Base-by-base conservation (phyloP, 2,113 vertebrate species). In the Opisthocomus hoazin region DNA sequence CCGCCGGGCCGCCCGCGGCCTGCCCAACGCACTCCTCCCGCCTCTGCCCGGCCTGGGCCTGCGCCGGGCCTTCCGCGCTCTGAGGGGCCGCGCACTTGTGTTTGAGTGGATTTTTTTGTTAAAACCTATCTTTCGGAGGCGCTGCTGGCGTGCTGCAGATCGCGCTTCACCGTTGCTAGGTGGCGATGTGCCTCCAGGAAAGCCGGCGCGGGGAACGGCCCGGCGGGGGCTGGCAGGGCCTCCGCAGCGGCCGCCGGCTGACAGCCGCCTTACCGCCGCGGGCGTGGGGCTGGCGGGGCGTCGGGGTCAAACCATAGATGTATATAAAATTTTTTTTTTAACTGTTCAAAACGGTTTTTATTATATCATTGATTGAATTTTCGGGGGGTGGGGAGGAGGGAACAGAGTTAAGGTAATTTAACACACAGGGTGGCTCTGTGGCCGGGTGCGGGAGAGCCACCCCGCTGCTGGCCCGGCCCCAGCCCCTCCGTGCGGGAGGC, bases 101-200 rank as follows among this genome's bases (percentile, higher is more conserved):
- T 51, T 68, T 21, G 48, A 15, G 10, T 12, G 11, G 20, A 19
- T 34, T 43, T 29, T 32, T 27, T 14, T 13, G 20, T n/a, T n/a
- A 24, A 30, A 34, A 5, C 21, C 48, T 43, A 5, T 24, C 19
- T 37, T 66, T 56, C 69, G 41, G 56, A 48, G 53, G 37, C 51
- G 69, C 78, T 46, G 84, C 93, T 18, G 94, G 39, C 45, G 65
- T 85, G 71, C 73, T 85, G 87, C 63, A 65, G 93, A 89, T 96
- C 95, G 60, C 94, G 2, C 85, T 19, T 83, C 37, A 76, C 74
- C 26, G 73, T 84, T 91, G 95, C 94, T 96, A 97, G 96, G 88
- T 93, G 96, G 94, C 95, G 96, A 39, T 96, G 84, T 90, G 60
- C 53, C 69, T 93, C 74, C 90, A 91, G 80, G 90, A 94, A 96